Base-by-base conservation (phyloP, 2,888 invertebrate genomes). In the Dascillus cervinus region DNA sequence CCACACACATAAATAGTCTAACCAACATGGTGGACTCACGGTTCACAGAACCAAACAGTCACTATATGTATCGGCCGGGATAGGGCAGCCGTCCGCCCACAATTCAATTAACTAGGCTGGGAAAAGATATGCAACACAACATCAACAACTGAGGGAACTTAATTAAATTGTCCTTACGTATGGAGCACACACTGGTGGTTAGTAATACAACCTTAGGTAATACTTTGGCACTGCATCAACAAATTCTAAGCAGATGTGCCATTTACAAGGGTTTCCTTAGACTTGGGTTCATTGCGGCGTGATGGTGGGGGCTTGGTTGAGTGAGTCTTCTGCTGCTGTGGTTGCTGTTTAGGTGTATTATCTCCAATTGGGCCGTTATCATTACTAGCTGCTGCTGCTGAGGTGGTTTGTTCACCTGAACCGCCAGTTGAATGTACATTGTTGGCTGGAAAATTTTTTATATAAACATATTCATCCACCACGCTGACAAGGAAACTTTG, bases 221-320 rank as follows among this genome's bases (percentile, higher is more conserved):
- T 40, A 43, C 40, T 43, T 43, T 41, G 39, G 39, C 41, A 41
- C 41, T 34, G 34, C 37, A 39, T 29, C 22, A 33, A 19, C 29
- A 27, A 30, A 30, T 26, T 47, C 61, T 70, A 73, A 62, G 72
- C 60, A 33, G 62, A 69, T 47, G 78, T 73, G 67, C 79, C 79
- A 65, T 79, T 79, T 48, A 79, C 72, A 64, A 79, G 69, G 58
- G 76, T 67, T 65, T 76, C 77, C 52, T 75, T 75, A 49, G 72
- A 66, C 54, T 68, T 69, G 6, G 48, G 40, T 31, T 54, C 57
- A 30, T 39, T 49, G 20, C 61, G 52, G 20, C 58, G 56, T 52
- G 62, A 39, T 53, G 62, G 50, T 3, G 60, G 59, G 25, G 58
- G 58, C 37, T 56, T 54, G 43, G 50, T 60, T 21, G 52, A 37